Evolutionary conservation across 2,888 invertebrate species (phyloP).

Genomic region (Gerosis bhagava): DNA sequence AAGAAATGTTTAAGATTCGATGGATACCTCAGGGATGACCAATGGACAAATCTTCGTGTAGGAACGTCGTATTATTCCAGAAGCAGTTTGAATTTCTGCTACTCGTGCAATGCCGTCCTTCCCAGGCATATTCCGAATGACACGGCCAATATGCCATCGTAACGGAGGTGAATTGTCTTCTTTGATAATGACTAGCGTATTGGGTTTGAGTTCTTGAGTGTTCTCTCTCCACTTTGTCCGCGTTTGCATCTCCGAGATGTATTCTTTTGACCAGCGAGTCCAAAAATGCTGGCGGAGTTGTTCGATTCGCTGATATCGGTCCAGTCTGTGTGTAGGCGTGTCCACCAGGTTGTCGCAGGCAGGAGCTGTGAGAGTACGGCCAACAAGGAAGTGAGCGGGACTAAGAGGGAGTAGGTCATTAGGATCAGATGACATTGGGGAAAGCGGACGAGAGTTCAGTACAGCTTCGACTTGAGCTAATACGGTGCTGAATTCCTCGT

Average conservation of each 20-base stretch:
- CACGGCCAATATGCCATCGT: neutral
- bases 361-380: conserved; percentile 22
- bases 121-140: neutral
- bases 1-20: too few species aligned
- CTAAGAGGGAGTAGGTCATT: conserved; percentile 30
- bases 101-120: neutral
- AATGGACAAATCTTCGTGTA: conserved; percentile 1
- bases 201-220: neutral
- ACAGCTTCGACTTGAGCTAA: conserved; percentile 30
- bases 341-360: neutral
- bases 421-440: conserved; percentile 17
- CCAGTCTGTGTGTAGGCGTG: neutral
- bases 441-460: conserved; percentile 27
- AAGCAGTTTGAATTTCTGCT: neutral
- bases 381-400: conserved; percentile 39
- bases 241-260: neutral
- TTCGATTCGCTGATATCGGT: neutral
- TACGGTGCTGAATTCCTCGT: conserved; percentile 31
- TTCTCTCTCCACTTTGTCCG: neutral
- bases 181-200: neutral
- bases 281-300: conserved; percentile 8
- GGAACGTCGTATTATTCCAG: neutral
- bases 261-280: conserved; percentile 3
- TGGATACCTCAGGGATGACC: neutral
- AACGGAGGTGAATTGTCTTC: neutral